Base-by-base conservation (phyloP, 2,113 vertebrate species). In the Heterotilapia buettikoferi region DNA sequence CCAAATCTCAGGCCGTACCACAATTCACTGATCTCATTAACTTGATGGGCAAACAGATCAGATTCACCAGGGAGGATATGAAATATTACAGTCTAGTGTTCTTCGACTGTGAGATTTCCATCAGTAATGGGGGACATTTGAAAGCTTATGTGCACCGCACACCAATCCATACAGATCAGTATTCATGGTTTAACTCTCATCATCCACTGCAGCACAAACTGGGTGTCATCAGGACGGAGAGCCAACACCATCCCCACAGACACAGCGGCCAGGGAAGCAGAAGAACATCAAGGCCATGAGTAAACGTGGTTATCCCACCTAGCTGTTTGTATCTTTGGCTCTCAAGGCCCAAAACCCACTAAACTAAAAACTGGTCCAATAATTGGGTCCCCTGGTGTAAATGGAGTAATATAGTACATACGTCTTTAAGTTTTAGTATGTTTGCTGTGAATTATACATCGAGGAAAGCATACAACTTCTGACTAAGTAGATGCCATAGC, bases 141-240 rank as follows among this genome's bases (percentile, higher is more conserved):
- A 38, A 66, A 66, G 61, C 61, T 38, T 36, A 66, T 10, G 4
- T 68, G 33, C 19, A 68, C 33, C 11, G 0, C 36, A 68, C 19
- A 68, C 11, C 33, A 21, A 68, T 40, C 19, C 1, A 68, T 40
- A 40, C 19, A 9, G 0, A 3, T 68, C 19, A 21, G 7, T 68
- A 14, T 68, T 40, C 9, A 68, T 21, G 33, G 19, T 68, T 68
- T 40, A 40, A 40, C 3, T 40, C 63, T 40, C 33, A 21, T 68
- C 63, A 68, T 68, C 63, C 33, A 38, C 61, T 68, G 11, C 33
- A 68, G 19, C 61, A 38, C 19, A 66, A 38, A 38, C 19, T 21
- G 61, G 1, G 10, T n/a, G 0, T 38, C 0, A 0, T 38, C 61
- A 66, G 1, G 61, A n/a, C n/a, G 33, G 18, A 66, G 6, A 66